A percentile compares a stretch with the other conserved stretches of the same genome.
Conservation (phyloP, 53 echinoderm and acorn worm species). For the Holothuria scabra region DNA sequence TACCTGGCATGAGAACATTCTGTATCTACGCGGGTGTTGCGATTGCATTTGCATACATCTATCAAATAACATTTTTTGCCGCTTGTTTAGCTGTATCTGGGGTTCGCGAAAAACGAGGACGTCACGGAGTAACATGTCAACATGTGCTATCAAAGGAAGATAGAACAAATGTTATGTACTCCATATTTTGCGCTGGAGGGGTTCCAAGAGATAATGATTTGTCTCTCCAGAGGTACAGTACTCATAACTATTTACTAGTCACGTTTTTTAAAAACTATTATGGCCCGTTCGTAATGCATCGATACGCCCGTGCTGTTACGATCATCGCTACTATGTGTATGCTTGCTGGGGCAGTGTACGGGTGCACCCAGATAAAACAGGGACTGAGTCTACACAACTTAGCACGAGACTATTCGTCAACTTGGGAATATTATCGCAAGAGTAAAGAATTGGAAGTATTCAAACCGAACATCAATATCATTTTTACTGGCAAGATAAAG, state of each 20-base stretch:
- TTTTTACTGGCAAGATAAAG: slow-evolving; percentile 62
- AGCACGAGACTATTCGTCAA: slow-evolving; percentile 76
- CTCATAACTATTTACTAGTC: slow-evolving; percentile 68
- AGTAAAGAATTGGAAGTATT: slow-evolving; percentile 66
- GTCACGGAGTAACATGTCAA: slow-evolving; percentile 55
- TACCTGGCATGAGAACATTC: slow-evolving; percentile 81
- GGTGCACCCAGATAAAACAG: slow-evolving; percentile 78
- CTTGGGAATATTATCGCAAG: slow-evolving; percentile 71
- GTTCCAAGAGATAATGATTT: slow-evolving; percentile 8
- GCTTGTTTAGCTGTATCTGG: slow-evolving; percentile 67
- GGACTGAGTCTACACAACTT: slow-evolving; percentile 78
- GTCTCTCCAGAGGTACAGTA: not conserved
- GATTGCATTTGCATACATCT: slow-evolving; percentile 63
- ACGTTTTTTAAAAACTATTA: slow-evolving; percentile 83
- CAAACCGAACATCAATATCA: slow-evolving; percentile 73
- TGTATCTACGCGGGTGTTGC: slow-evolving; percentile 71
- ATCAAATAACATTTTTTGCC: slow-evolving; percentile 69
- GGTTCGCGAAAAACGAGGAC: slow-evolving; percentile 54
- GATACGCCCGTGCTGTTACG: slow-evolving; percentile 59
- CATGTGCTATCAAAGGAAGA: slow-evolving; percentile 57
- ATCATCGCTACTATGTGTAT: slow-evolving; percentile 57
- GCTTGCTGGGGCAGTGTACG: slow-evolving; percentile 74
- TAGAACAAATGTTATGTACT: slow-evolving; percentile 36
- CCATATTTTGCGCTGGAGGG: slow-evolving; percentile 65
- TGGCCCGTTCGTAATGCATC: slow-evolving; percentile 78